Evolutionary conservation across 2,888 invertebrate genomes (phyloP), one percentile per base, ranked within the genome.

Genomic region (Napeogenes sylphis): DNA sequence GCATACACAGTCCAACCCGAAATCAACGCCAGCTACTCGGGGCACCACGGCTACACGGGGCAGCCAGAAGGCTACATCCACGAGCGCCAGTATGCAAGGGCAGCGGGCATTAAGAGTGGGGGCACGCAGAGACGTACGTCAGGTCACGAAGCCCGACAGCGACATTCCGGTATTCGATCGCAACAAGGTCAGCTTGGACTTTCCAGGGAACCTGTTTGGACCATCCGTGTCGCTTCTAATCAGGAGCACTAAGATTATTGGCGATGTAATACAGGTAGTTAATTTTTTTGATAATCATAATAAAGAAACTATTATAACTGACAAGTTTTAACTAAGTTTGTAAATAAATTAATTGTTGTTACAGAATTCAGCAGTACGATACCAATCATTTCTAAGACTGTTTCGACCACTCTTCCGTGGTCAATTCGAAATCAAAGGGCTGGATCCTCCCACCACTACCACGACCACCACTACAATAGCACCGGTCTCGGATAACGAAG

Each of bases 361-460:
- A 32, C 91, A 96, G 96, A 95, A 95, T 82, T 94, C 95, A 4
- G 95, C 95, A 42, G 92, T 94, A 69, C 92, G 96, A 63, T 94
- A 94, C 75, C 94, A 95, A 76, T 91, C 93, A 33, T 91, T 95
- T 72, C 82, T 95, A 70, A 92, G 95, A 62, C 91, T 95, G 53
- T 94, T 96, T 88, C 93, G 94, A 74, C 95, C 96, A 3, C 84
- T 95, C 65, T 93, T 96, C 80, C 92, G 94, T 14, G 93, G 93
- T n/a, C 90, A 91, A 12, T 93, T 96, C 78, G 93, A 94, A 69
- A 94, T 94, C 69, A 95, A 95, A 79, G 95, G 95, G 4, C 90
- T 93, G 59, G 92, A 94, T 70, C 92, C 92, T 0, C 83, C 91
- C 74, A 91, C 92, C 54, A 91, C 91, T 32, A 92, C 92, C 59